Evolutionary conservation across 2,113 vertebrate species (phyloP), one percentile per base, ranked within the genome.

Genomic region (Vulpes ferrilata): DNA sequence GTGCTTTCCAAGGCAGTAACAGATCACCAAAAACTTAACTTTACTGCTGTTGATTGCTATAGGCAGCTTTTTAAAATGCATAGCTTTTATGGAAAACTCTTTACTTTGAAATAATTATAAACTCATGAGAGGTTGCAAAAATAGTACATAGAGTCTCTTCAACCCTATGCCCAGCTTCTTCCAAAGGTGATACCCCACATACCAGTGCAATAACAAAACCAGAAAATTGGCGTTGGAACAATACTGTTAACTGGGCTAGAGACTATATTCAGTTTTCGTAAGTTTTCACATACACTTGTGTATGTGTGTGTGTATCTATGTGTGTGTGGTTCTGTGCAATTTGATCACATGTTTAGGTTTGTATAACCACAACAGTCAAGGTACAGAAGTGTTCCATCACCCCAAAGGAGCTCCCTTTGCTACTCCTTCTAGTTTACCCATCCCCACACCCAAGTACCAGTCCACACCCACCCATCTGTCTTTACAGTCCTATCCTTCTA

Each of bases 41-140:
- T 73, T 80, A 65, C 48, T 93, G 43, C 13, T 94, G 10, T 38
- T 22, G 13, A 53, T 95, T 55, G 80, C 25, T 81, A 11, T 51
- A 57, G 27, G 27, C 13, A 81, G 20, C 11, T 83, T 79, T 59
- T 30, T 80, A 91, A 76, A 96, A 84, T 60, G 4, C 25, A 57
- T 32, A 65, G 3, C 0, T 48, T 65, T 27, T 48, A 59, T 10
- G 16, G 73, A 74, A 38, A 93, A 53, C 0, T 32, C 84, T 82
- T 65, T 78, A 86, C 71, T 91, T 78, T 95, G 59, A 97, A 96
- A 82, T 78, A 92, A 87, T 81, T 81, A 60, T 82, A 96, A 76
- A 94, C 19, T 92, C 74, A 67, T 1, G 55, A 22, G 62, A 55
- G 64, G 25, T 84, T 91, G 10, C 38, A 94, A 73, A 86, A 79